Evolutionary conservation across 2,888 invertebrate genomes (phyloP).

Genomic region (Allophyes oxyacanthae): DNA sequence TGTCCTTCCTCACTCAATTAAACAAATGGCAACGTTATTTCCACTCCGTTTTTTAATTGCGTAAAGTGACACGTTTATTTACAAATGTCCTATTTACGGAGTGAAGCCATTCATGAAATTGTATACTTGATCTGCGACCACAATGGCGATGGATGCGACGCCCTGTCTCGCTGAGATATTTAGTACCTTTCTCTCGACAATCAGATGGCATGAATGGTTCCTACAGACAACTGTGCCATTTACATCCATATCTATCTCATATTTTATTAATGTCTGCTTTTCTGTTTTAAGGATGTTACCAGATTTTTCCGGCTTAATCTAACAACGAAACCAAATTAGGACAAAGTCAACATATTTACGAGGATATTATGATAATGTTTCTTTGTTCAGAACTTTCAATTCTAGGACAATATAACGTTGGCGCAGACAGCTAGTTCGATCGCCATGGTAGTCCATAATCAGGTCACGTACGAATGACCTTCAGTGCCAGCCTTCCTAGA

Average conservation of each 20-base stretch:
- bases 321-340: slow-evolving; percentile 12
- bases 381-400: slow-evolving; percentile 59
- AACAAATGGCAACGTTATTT: slow-evolving; percentile 28
- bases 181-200: slow-evolving; percentile 21
- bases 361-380: slow-evolving; percentile 43
- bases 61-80: slow-evolving; percentile 39
- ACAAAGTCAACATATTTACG: slow-evolving; percentile 14
- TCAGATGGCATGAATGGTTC: slow-evolving; percentile 42
- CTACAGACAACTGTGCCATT: slow-evolving; percentile 22
- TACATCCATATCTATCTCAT: slow-evolving; percentile 18
- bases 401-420: slow-evolving; percentile 59
- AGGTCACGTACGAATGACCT: slow-evolving; percentile 72
- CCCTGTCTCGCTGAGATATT: slow-evolving; percentile 44
- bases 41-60: slow-evolving; percentile 29
- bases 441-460: slow-evolving; percentile 67
- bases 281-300: slow-evolving; percentile 11
- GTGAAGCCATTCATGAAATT: slow-evolving; percentile 53
- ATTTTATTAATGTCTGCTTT: slow-evolving; percentile 8
- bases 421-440: slow-evolving; percentile 59
- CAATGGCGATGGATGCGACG: slow-evolving; percentile 43
- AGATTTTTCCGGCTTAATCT: slow-evolving; percentile 13
- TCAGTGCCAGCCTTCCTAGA: slow-evolving; percentile 59
- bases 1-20: slow-evolving; percentile 22
- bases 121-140: slow-evolving; percentile 49
- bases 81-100: slow-evolving; percentile 45